Evolutionary conservation across 2,888 invertebrate genomes (phyloP), one percentile per base, ranked within the genome.

Genomic region (Aporophyla nigra): DNA sequence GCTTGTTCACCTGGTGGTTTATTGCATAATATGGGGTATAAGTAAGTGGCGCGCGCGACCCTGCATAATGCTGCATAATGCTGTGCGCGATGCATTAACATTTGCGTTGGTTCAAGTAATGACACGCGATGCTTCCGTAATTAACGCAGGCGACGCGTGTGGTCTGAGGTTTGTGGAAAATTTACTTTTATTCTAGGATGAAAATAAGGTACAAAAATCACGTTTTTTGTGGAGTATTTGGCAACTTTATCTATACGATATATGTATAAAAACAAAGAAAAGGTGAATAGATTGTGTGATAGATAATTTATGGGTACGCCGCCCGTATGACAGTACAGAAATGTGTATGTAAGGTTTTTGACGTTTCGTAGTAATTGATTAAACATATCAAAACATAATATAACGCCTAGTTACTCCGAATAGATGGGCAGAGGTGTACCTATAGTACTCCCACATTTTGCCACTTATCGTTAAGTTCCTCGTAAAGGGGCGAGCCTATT

Each of bases 61-160:
- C 80, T 76, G 91, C 91, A 91, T 91, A 91, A 91, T 91, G 85
- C 79, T 74, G 91, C 91, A 91, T 91, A 90, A 91, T 91, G 85
- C 73, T 77, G 74, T 71, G 69, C 80, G 78, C 78, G 53, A 72
- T 85, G 86, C 86, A 83, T 85, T 85, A 80, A 78, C 83, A 86
- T 90, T 90, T 89, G 88, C 89, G 84, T 85, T 82, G 76, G 63
- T 84, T 85, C 72, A 80, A 76, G 84, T 87, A 89, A 87, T 87
- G 84, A 87, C 84, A 86, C 83, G 83, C 86, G 75, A 80, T 84
- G 83, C 85, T 75, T 74, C 74, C 46, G 58, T 87, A 86, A 88
- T 87, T 83, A 89, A 80, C 71, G 82, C 65, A 69, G 69, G 74
- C 82, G 49, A 84, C 72, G 80, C 82, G 84, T 84, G 80, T 75